Conservation (phyloP, 1,140 invertebrate genomes). For the Drosophila lacertosa region DNA sequence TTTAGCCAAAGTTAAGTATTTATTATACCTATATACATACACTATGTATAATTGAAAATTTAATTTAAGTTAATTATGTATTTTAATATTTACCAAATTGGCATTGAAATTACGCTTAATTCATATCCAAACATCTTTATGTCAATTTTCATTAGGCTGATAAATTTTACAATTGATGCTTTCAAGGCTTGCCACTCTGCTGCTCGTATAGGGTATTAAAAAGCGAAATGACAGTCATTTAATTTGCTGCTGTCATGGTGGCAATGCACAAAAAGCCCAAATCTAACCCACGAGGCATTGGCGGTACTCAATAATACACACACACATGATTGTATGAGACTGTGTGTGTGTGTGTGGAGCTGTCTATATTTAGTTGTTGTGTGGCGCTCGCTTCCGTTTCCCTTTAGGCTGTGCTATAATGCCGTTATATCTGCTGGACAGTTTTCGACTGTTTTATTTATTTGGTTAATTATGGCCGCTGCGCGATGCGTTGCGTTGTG, state of each 20-base stretch:
- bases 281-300: slow-evolving; percentile 59
- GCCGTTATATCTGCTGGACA: slow-evolving; percentile 45
- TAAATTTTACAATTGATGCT: slow-evolving; percentile 25
- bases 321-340: slow-evolving; percentile 34
- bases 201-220: slow-evolving; percentile 33
- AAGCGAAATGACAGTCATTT: slow-evolving; percentile 68
- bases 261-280: slow-evolving; percentile 64
- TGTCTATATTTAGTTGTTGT: slow-evolving; percentile 30
- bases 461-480: slow-evolving; percentile 75
- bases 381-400: slow-evolving; percentile 42
- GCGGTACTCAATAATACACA: slow-evolving; percentile 35
- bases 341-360: slow-evolving; percentile 15
- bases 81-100: not conserved
- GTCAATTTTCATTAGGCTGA: not conserved
- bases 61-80: too few species aligned
- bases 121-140: not conserved
- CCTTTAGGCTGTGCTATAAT: slow-evolving; percentile 37
- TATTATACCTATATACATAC: too few species aligned
- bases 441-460: slow-evolving; percentile 74
- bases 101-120: not conserved
- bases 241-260: slow-evolving; percentile 69
- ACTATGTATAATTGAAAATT: too few species aligned
- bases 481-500: slow-evolving; percentile 40
- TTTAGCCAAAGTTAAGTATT: too few species aligned
- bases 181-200: not conserved